Conservation (phyloP, 2,113 vertebrate genomes). For the Colaptes auratus region DNA sequence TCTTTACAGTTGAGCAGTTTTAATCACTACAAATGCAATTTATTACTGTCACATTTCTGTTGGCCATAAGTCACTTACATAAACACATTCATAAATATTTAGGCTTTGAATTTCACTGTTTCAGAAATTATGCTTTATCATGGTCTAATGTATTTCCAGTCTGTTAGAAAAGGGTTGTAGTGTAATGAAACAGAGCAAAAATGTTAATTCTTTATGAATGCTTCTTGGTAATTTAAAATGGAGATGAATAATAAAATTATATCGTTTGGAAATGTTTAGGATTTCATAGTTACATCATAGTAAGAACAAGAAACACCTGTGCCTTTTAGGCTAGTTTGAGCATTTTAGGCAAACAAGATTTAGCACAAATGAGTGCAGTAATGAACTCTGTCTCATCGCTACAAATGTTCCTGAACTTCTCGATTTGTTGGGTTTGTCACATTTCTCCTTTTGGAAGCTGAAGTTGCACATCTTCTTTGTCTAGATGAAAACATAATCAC, state of each 20-base stretch:
- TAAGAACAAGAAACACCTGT: not conserved
- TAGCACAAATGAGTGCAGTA: not conserved
- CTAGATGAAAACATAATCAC: not conserved
- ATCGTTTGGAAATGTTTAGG: not conserved
- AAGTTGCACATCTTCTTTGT: not conserved
- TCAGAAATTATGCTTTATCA: not conserved
- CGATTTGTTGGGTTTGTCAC: not conserved
- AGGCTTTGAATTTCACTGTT: not conserved
- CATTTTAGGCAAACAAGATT: not conserved
- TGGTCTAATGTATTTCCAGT: not conserved
- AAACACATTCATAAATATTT: not conserved
- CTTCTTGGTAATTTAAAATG: not conserved
- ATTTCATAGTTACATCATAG: not conserved
- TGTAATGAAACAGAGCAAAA: not conserved
- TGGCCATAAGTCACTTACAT: not conserved
- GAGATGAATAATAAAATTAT: not conserved
- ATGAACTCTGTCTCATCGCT: not conserved
- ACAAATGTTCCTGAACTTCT: not conserved
- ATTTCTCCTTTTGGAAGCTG: not conserved
- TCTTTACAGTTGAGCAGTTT: not conserved
- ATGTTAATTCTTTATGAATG: not conserved
- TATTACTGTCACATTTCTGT: not conserved
- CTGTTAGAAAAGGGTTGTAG: not conserved
- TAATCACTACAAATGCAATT: not conserved
- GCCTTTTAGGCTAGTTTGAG: not conserved